Evolutionary conservation across 2,888 invertebrate genomes (phyloP).

Genomic region (Epinotia bilunana): DNA sequence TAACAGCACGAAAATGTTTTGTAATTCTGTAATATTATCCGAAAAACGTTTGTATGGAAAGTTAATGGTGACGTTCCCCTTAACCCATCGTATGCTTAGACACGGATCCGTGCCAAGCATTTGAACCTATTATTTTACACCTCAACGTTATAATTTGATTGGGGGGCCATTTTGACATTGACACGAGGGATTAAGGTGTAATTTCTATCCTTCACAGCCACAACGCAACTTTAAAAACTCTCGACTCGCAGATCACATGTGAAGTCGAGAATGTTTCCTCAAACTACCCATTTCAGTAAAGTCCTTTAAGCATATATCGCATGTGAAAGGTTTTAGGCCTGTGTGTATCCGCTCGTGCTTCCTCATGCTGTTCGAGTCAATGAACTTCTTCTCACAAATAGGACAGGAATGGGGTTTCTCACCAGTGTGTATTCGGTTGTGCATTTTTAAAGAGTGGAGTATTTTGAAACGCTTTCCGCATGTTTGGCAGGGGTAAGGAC

Average conservation of each 20-base stretch:
- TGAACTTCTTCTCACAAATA: background rate
- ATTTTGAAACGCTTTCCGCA: background rate
- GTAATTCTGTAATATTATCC: no score
- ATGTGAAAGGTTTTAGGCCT: background rate
- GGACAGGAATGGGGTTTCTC: background rate
- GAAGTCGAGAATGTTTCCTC: background rate
- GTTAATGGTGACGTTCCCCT: no score
- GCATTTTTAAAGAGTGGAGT: background rate
- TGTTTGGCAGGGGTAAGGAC: background rate
- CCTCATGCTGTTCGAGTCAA: background rate
- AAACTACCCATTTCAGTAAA: background rate
- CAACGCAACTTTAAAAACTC: no score
- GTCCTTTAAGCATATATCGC: background rate
- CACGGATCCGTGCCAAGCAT: no score
- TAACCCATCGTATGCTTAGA: no score
- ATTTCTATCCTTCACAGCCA: no score
- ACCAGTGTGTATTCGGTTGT: background rate
- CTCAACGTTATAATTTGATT: no score
- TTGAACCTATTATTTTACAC: no score
- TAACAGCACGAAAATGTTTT: no score
- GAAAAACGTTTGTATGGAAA: no score
- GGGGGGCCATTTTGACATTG: no score
- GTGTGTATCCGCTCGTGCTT: background rate
- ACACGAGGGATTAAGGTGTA: no score
- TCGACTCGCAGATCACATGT: background rate